Evolutionary conservation across 2,797 vertebrate genomes (phyloP).

Genomic region (Bradypus variegatus): DNA sequence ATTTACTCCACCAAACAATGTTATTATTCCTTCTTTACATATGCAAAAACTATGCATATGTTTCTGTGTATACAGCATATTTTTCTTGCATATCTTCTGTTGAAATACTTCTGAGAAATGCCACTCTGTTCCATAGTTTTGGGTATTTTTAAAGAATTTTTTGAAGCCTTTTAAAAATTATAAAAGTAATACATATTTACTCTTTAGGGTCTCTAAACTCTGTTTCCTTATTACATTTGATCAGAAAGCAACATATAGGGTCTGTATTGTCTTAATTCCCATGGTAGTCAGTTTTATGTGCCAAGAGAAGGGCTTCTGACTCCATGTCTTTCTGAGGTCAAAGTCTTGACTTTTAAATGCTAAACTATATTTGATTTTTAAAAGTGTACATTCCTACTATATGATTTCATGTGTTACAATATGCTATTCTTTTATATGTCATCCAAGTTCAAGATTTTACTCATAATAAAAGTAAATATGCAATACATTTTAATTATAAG

Average conservation of each 20-base stretch:
- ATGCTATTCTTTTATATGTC: not conserved
- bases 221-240: not conserved
- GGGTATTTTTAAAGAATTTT: not conserved
- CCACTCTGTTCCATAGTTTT: not conserved
- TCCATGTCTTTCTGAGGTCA: not conserved
- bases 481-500: not conserved
- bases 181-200: not conserved
- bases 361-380: not conserved
- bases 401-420: not conserved
- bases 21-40: not conserved
- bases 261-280: too few relatives aligned
- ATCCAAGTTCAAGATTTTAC: not conserved
- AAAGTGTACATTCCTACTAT: not conserved
- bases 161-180: not conserved
- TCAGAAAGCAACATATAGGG: not conserved
- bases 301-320: not conserved
- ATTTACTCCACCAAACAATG: not conserved
- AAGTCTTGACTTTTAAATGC: not conserved
- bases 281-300: not conserved
- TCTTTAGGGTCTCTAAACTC: not conserved
- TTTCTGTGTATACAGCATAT: rapidly evolving
- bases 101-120: not conserved
- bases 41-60: not conserved
- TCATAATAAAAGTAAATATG: not conserved
- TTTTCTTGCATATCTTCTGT: not conserved